phyloP scores from a whole-genome alignment of 2,113 vertebrate species.

The Sprattus sprattus region DNA sequence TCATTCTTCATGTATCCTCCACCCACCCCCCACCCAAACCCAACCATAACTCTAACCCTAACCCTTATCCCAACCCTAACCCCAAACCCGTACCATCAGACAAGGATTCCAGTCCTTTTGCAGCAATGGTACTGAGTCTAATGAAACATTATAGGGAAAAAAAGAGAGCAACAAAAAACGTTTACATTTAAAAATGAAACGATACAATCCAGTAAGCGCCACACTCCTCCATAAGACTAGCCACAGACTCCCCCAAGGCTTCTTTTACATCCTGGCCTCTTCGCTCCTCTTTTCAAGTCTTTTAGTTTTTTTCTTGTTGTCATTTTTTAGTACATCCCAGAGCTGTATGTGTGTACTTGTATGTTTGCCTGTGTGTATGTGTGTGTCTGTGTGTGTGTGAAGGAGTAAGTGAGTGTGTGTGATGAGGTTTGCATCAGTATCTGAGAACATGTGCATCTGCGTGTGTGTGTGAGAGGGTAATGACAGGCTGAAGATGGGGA shows the following conservation, averaged over 20 bases:
- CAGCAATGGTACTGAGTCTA: slow-evolving; percentile 64
- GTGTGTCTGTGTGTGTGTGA: background rate
- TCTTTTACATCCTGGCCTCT: slow-evolving; percentile 45
- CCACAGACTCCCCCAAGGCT: slow-evolving; percentile 43
- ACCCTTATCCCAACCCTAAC: slow-evolving; percentile 28
- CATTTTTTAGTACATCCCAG: slow-evolving; percentile 37
- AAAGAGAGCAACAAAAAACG: slow-evolving; percentile 62
- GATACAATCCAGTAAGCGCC: slow-evolving; percentile 66
- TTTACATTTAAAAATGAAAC: slow-evolving; percentile 64
- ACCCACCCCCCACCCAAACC: slow-evolving; percentile 14
- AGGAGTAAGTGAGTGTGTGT: slow-evolving; percentile 43
- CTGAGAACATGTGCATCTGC: slow-evolving; percentile 25
- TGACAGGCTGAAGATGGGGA: slow-evolving; percentile 6
- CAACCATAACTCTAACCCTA: background rate
- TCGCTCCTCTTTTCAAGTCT: slow-evolving; percentile 8
- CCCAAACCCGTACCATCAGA: slow-evolving; percentile 47
- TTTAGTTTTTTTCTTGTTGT: slow-evolving; percentile 17
- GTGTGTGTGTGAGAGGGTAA: slow-evolving; percentile 21
- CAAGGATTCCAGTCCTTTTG: slow-evolving; percentile 65
- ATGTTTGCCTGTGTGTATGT: background rate
- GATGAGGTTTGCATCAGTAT: slow-evolving; percentile 42
- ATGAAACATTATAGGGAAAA: background rate
- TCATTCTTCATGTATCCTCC: slow-evolving; percentile 71
- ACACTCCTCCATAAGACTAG: slow-evolving; percentile 52
- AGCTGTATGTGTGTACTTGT: slow-evolving; percentile 36